Conservation (phyloP, 2,797 vertebrate genomes). For the Carcharodon carcharias region DNA sequence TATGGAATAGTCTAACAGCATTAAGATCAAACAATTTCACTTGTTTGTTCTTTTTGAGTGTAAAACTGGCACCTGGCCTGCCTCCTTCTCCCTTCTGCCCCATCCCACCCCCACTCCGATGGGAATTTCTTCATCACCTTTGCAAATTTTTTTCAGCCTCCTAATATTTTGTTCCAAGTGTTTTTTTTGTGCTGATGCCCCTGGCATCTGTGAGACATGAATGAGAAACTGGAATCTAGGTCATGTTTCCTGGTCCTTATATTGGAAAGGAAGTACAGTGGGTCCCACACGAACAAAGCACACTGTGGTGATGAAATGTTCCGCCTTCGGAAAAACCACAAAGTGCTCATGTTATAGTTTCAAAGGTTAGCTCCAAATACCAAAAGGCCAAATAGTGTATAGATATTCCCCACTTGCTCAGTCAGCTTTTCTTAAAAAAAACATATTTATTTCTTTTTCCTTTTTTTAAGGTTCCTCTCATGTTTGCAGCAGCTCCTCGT, state of each 20-base stretch:
- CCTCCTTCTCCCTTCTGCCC: too few relatives aligned
- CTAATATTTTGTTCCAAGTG: background rate
- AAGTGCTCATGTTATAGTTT: conserved; percentile 45
- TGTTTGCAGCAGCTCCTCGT: background rate
- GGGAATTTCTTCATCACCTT: conserved; percentile 1
- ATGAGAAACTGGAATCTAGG: conserved; percentile 45
- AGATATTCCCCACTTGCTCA: conserved; percentile 34
- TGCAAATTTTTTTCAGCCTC: conserved; percentile 10
- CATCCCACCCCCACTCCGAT: too few relatives aligned
- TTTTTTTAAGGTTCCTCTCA: background rate
- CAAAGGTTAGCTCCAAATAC: conserved; percentile 42
- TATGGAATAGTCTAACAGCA: background rate
- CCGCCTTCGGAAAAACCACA: conserved; percentile 52
- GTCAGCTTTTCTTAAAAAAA: background rate
- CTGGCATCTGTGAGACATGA: background rate
- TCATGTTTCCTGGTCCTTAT: conserved; percentile 48
- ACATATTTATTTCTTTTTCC: background rate
- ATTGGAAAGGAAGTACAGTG: conserved; percentile 58
- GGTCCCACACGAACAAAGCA: conserved; percentile 52
- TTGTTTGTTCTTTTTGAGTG: conserved; percentile 25
- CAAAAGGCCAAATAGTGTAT: conserved; percentile 37
- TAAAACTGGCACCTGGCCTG: conserved; percentile 1
- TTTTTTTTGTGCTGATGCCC: background rate
- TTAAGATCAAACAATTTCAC: background rate
- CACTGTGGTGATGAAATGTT: conserved; percentile 45